phyloP scores from a whole-genome alignment of 2,888 invertebrate species.

The Synergus laeviventris region DNA sequence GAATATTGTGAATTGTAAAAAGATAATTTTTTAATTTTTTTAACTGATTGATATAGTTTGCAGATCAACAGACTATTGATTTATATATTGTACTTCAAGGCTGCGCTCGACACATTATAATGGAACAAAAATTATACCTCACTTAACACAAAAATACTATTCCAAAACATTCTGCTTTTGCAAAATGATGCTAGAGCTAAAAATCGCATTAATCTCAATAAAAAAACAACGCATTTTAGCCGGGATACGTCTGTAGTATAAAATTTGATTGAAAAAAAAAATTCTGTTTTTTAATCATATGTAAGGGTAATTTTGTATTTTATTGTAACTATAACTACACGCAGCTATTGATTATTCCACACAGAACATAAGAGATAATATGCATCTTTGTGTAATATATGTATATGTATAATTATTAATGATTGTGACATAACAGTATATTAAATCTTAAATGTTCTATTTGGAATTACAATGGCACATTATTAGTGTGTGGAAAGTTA shows the following conservation, averaged over 20 bases:
- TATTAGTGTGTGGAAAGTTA: conserved; percentile 56
- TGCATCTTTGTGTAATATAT: conserved; percentile 19
- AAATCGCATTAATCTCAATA: not conserved
- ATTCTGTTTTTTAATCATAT: not conserved
- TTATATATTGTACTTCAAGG: not conserved
- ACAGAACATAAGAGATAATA: conserved; percentile 32
- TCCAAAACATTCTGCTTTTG: not conserved
- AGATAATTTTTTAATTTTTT: not conserved
- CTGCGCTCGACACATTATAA: conserved; percentile 1
- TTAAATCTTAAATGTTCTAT: conserved; percentile 15
- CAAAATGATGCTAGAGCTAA: not conserved
- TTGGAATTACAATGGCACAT: conserved; percentile 30
- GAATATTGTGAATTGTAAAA: not conserved
- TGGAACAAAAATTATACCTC: not conserved
- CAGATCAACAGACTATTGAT: not conserved
- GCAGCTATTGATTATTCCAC: not conserved
- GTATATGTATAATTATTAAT: conserved; percentile 16
- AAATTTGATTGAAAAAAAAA: not conserved
- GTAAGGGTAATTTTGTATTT: not conserved
- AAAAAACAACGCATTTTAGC: not conserved
- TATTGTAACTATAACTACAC: not conserved
- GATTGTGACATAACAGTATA: conserved; percentile 21
- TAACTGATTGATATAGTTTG: not conserved
- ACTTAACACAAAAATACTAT: not conserved
- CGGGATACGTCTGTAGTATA: not conserved